phyloP scores from a whole-genome alignment of 2,797 vertebrate genomes.

The Gymnoscopelus braueri region DNA sequence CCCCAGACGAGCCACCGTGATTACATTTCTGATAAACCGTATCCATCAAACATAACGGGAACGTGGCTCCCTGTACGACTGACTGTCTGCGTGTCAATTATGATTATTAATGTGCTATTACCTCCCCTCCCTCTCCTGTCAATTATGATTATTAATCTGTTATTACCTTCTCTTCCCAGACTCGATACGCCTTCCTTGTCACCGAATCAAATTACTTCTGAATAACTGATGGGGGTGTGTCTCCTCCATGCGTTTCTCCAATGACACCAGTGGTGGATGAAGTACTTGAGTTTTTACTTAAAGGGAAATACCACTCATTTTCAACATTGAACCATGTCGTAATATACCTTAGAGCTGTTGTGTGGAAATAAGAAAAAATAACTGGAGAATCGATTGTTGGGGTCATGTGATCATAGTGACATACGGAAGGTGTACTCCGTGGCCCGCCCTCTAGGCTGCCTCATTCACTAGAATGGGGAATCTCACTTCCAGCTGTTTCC shows the following conservation, averaged over 20 bases:
- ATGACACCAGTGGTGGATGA: conserved; percentile 9
- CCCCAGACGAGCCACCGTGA: conserved; percentile 29
- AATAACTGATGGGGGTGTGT: conserved; percentile 61
- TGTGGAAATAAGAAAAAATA: no score
- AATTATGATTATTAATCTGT: conserved; percentile 6
- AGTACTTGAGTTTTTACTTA: not conserved
- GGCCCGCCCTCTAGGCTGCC: no score
- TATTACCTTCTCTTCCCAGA: conserved; percentile 15
- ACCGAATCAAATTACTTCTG: conserved; percentile 63
- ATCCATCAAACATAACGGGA: conserved; percentile 44
- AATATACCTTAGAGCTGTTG: no score
- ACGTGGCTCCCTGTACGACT: conserved; percentile 4
- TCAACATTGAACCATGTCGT: no score
- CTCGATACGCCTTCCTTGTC: conserved; percentile 48
- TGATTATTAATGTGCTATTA: conserved; percentile 56
- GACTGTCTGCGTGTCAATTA: conserved; percentile 61
- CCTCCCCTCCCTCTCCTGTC: conserved; percentile 7
- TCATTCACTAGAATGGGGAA: conserved; percentile 1
- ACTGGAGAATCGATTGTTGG: no score
- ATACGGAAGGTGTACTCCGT: no score
- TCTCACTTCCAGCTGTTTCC: conserved; percentile 13
- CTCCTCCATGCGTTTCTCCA: conserved; percentile 41
- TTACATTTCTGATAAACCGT: conserved; percentile 49
- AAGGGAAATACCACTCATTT: no score
- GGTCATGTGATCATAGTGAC: no score